phyloP scores from a whole-genome alignment of 92 coral and sea anemone species.

The Blastomussa wellsi region DNA sequence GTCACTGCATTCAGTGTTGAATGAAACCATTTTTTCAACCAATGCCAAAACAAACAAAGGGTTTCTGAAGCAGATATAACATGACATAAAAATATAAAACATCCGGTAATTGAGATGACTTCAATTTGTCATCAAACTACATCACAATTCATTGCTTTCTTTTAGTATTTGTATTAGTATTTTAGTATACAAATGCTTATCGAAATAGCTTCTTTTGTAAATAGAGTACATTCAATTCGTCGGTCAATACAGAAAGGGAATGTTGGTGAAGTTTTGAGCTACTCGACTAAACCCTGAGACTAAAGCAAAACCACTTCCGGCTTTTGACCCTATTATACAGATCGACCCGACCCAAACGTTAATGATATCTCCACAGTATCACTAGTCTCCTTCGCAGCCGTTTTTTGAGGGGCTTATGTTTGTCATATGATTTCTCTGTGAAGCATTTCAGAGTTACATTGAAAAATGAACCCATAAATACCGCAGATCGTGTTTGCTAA shows the following conservation, averaged over 20 bases:
- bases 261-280: neutral
- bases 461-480: no score
- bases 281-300: no score
- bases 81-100: no score
- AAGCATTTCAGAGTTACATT: neutral
- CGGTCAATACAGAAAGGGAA: neutral
- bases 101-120: no score
- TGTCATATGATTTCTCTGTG: neutral
- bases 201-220: neutral
- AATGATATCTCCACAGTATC: neutral
- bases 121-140: no score
- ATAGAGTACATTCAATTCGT: neutral
- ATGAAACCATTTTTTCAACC: neutral
- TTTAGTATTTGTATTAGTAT: neutral
- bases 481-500: neutral
- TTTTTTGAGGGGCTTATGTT: no score
- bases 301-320: neutral
- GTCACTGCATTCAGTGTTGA: neutral
- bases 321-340: neutral
- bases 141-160: neutral
- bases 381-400: no score
- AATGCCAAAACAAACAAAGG: neutral
- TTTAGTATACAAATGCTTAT: neutral
- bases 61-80: no score
- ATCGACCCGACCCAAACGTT: no score